Conservation (phyloP, 2,888 invertebrate species). For the Amblyteles armatorius region DNA sequence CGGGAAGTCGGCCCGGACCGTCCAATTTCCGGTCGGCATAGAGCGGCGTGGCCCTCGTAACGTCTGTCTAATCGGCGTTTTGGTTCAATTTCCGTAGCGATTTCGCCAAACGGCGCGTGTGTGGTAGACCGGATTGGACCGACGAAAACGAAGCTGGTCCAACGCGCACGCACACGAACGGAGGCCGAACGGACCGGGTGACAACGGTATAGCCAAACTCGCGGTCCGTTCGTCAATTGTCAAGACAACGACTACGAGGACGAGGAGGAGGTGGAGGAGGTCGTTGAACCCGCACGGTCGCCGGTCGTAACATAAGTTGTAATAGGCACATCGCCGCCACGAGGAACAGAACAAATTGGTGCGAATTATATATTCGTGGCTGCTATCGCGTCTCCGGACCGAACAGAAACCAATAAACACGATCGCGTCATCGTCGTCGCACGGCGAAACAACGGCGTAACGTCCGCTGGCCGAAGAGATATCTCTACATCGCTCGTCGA, state of each 20-base stretch:
- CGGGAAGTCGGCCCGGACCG: constrained; percentile 29
- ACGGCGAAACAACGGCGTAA: not conserved
- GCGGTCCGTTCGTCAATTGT: constrained; percentile 62
- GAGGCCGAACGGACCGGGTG: constrained; percentile 7
- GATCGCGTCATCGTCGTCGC: constrained; percentile 2
- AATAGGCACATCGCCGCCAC: constrained; percentile 37
- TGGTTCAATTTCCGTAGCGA: constrained; percentile 61
- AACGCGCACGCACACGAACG: constrained; percentile 5
- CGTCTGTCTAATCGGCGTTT: constrained; percentile 30
- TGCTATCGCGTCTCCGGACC: constrained; percentile 11
- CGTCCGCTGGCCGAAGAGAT: not conserved
- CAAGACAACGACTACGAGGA: constrained; percentile 44
- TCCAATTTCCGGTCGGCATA: constrained; percentile 59
- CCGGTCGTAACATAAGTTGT: constrained; percentile 3
- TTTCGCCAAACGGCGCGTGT: constrained; percentile 39
- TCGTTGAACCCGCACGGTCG: constrained; percentile 60
- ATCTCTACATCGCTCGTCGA: not conserved
- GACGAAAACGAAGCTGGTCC: constrained; percentile 62
- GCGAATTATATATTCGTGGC: constrained; percentile 60
- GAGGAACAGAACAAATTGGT: constrained; percentile 59
- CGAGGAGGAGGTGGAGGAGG: constrained; percentile 34
- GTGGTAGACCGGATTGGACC: constrained; percentile 49
- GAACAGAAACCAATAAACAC: constrained; percentile 6
- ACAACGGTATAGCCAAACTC: constrained; percentile 48
- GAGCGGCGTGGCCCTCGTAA: not conserved